Conservation (phyloP, 2,888 invertebrate species). For the Leptinotarsa peninsularis region DNA sequence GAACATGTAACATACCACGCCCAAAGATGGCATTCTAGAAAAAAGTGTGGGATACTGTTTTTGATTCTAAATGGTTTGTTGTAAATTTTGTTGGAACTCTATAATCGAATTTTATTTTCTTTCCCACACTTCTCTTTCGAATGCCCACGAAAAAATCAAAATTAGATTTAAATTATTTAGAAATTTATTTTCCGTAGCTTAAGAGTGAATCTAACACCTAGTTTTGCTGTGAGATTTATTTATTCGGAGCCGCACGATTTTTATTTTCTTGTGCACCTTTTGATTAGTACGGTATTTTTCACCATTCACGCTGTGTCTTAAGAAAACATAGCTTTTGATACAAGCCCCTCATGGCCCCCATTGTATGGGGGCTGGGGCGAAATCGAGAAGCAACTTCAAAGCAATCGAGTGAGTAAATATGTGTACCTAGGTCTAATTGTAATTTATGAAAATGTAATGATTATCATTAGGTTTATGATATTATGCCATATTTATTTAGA, state of each 20-base stretch:
- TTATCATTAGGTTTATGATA: conserved; percentile 48
- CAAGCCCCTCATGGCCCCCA: conserved; percentile 38
- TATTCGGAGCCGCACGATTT: conserved; percentile 40
- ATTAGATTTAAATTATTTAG: conserved; percentile 31
- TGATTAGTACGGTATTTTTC: conserved; percentile 58
- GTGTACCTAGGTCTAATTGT: conserved; percentile 45
- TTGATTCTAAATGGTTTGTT: conserved; percentile 22
- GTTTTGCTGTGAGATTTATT: conserved; percentile 53
- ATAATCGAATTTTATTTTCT: conserved; percentile 22
- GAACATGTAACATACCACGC: conserved; percentile 18
- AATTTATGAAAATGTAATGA: conserved; percentile 45
- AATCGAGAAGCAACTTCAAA: conserved; percentile 56
- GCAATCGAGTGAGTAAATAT: conserved; percentile 58
- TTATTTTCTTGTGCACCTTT: conserved; percentile 59
- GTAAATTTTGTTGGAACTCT: conserved; percentile 36
- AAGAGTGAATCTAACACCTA: conserved; percentile 46
- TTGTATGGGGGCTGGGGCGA: conserved; percentile 37
- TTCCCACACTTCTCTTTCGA: conserved; percentile 16
- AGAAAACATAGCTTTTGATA: conserved; percentile 56
- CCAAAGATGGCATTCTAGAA: conserved; percentile 24
- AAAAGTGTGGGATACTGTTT: conserved; percentile 6
- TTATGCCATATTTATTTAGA: conserved; percentile 60
- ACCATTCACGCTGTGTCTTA: conserved; percentile 66
- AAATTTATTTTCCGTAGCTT: conserved; percentile 34
- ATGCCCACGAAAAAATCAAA: conserved; percentile 29